A percentile compares a stretch with the other conserved stretches of the same genome.
These are phyloP conservation scores for Bombus confusus DNA, from an alignment of 1,140 invertebrate genomes.

Conservation along the genomic window DNA sequence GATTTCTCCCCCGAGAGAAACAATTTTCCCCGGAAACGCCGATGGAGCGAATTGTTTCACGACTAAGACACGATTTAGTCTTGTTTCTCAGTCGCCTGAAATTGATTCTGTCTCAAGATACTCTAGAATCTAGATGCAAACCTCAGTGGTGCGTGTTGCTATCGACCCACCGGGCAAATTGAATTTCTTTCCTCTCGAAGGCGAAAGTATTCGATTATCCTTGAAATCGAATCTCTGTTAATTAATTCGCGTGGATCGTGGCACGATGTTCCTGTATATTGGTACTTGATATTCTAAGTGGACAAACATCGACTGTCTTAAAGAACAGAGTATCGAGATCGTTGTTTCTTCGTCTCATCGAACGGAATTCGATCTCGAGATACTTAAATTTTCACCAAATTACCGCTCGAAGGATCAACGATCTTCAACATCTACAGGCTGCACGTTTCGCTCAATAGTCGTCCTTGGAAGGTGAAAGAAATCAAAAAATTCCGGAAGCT, in stretches of 20 bases:
- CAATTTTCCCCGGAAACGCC: not conserved
- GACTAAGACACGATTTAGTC: not conserved
- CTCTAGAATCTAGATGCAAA: conserved; percentile 1
- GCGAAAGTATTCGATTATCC: not conserved
- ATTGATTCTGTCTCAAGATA: conserved; percentile 6
- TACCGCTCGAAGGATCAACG: not conserved
- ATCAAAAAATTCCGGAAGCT: not conserved
- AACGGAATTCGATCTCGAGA: no score
- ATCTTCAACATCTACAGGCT: not conserved
- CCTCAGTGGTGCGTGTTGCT: conserved; percentile 19
- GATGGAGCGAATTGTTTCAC: not conserved
- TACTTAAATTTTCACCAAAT: no score
- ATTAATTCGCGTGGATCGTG: not conserved
- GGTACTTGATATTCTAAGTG: not conserved
- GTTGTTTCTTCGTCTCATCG: no score
- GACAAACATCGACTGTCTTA: not conserved
- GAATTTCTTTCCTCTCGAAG: not conserved
- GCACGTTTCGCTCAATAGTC: no score
- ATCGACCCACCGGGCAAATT: not conserved
- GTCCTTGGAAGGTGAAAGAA: not conserved
- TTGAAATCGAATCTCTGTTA: not conserved
- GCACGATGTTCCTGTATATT: no score
- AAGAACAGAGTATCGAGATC: not conserved
- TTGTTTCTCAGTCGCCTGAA: not conserved
- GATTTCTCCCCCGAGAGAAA: conserved; percentile 1